Percentiles rank a stretch among this genome's conserved stretches.
Conservation (phyloP, 2,113 vertebrate species). For the Emydocephalus ijimae region DNA sequence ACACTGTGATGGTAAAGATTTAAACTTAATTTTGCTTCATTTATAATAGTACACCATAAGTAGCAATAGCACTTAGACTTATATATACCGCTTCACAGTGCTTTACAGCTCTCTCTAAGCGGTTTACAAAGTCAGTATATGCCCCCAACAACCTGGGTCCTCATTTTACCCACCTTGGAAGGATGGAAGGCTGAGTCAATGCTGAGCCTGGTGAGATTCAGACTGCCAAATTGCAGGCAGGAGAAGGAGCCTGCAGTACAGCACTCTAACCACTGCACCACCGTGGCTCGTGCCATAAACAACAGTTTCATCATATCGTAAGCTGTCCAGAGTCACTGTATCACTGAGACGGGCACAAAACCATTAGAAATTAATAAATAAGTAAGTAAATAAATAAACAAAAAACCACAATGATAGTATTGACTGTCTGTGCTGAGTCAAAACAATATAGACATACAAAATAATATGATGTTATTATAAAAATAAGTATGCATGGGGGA, state of each 20-base stretch:
- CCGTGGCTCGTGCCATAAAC: neutral
- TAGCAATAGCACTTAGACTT: no score
- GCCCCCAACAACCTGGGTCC: no score
- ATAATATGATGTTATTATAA: neutral
- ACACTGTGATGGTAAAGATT: neutral
- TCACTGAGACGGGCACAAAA: neutral
- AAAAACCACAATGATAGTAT: neutral
- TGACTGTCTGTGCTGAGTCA: neutral
- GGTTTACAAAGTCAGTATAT: no score
- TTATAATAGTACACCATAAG: neutral
- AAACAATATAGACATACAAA: constrained; percentile 19
- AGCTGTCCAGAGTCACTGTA: neutral
- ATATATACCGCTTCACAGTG: no score
- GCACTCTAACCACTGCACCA: no score
- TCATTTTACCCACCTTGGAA: no score
- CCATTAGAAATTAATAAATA: neutral
- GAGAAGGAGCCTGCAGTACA: no score
- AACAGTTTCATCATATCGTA: neutral
- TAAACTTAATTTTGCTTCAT: neutral
- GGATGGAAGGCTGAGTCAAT: no score
- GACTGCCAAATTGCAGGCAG: no score
- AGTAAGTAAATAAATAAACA: no score
- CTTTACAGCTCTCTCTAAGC: no score
- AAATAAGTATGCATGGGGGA: neutral
- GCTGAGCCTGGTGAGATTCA: no score